Percentiles rank a stretch among this genome's conserved stretches.
Evolutionary conservation across 2,113 vertebrate genomes (phyloP).

Genomic region (Melanerpes aurifrons): DNA sequence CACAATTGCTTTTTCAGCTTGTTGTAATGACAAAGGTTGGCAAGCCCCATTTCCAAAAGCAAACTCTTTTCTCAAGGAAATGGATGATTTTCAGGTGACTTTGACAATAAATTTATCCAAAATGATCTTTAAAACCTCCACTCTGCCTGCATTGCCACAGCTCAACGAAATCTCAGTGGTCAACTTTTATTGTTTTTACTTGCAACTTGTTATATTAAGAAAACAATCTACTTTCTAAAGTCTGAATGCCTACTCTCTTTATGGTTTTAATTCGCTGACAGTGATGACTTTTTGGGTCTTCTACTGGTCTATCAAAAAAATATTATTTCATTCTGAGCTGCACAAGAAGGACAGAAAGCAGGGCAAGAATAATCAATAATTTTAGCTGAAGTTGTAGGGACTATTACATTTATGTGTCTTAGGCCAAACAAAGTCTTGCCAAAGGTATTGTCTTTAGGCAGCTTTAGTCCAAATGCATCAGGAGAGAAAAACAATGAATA

Average conservation of each 20-base stretch:
- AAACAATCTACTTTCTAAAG: background rate
- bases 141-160: background rate
- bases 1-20: slow-evolving; percentile 19
- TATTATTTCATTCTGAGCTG: background rate
- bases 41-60: slow-evolving; percentile 22
- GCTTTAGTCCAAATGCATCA: background rate
- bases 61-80: background rate
- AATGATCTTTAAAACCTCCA: background rate
- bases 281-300: background rate
- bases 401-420: background rate
- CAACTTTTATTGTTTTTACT: background rate
- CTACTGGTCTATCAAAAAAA: background rate
- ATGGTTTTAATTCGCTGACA: background rate
- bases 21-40: background rate
- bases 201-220: background rate
- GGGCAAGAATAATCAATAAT: background rate
- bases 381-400: background rate
- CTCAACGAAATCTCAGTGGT: background rate
- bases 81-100: background rate
- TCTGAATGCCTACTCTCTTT: background rate
- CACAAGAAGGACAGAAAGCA: background rate
- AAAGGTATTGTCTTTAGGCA: background rate
- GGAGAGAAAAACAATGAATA: background rate
- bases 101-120: background rate
- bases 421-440: background rate